Evolutionary conservation across 2,888 invertebrate species (phyloP).

Genomic region (Coelinius sp.): DNA sequence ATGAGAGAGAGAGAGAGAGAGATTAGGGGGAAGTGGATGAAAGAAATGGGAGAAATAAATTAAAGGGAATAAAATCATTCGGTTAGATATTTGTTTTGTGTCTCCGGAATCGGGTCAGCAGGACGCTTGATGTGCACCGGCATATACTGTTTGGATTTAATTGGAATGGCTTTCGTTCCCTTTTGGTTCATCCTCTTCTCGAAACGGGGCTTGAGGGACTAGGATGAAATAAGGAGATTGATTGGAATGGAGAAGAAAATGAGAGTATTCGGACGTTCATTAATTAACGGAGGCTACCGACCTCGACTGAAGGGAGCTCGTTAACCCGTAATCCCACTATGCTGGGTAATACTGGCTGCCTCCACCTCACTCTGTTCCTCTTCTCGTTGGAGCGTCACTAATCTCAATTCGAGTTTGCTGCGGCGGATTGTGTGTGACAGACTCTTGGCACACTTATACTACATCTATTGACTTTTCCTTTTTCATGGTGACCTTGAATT

Average conservation of each 20-base stretch:
- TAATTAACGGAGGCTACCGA: constrained; percentile 47
- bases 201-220: neutral
- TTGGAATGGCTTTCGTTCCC: constrained; percentile 40
- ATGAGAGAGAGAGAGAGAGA: constrained; percentile 28
- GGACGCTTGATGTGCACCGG: constrained; percentile 42
- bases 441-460: constrained; percentile 31
- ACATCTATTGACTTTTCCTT: constrained; percentile 17
- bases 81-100: constrained; percentile 14
- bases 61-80: constrained; percentile 37
- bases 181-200: neutral
- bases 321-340: constrained; percentile 30
- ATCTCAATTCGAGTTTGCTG: constrained; percentile 9
- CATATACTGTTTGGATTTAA: constrained; percentile 37
- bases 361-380: constrained; percentile 15
- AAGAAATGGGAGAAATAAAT: neutral
- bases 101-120: constrained; percentile 48
- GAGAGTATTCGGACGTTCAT: constrained; percentile 50
- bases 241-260: constrained; percentile 47
- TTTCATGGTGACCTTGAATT: constrained; percentile 18
- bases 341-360: too few species aligned
- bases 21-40: constrained; percentile 20
- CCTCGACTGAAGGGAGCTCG: constrained; percentile 38
- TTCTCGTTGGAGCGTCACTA: neutral
- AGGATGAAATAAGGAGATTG: neutral
- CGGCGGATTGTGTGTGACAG: constrained; percentile 36